phyloP scores from a whole-genome alignment of 2,113 vertebrate genomes.

The Camelus dromedarius region DNA sequence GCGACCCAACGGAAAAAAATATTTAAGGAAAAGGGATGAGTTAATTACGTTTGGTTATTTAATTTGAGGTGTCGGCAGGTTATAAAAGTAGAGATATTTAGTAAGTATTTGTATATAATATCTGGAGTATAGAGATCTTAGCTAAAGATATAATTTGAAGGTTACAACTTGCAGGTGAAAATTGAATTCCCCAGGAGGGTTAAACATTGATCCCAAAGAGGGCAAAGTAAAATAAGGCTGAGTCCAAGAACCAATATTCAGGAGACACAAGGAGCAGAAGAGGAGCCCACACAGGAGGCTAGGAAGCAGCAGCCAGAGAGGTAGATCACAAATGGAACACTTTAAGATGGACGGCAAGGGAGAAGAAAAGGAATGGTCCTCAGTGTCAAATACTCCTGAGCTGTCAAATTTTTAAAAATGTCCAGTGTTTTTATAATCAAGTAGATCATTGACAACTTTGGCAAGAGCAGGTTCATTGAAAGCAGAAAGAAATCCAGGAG shows the following conservation, averaged over 20 bases:
- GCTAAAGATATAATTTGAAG: neutral
- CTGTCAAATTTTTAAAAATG: neutral
- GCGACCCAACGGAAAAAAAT: neutral
- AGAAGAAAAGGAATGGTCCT: neutral
- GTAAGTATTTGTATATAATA: neutral
- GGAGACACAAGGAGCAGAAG: neutral
- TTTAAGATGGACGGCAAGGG: neutral
- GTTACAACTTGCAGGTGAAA: neutral
- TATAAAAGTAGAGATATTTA: neutral
- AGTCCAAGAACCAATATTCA: neutral
- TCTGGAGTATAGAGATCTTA: neutral
- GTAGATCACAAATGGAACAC: neutral
- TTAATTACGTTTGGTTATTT: neutral
- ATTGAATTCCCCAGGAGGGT: neutral
- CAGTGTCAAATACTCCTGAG: neutral
- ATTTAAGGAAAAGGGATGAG: neutral
- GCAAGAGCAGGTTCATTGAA: neutral
- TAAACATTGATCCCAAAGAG: neutral
- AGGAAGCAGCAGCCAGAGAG: neutral
- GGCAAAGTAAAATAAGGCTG: neutral
- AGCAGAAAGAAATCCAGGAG: neutral
- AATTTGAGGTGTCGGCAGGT: neutral
- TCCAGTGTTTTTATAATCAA: neutral
- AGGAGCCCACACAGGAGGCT: neutral
- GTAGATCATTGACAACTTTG: neutral